Conservation (phyloP, 1,140 invertebrate species). For the Plutomurus gul region DNA sequence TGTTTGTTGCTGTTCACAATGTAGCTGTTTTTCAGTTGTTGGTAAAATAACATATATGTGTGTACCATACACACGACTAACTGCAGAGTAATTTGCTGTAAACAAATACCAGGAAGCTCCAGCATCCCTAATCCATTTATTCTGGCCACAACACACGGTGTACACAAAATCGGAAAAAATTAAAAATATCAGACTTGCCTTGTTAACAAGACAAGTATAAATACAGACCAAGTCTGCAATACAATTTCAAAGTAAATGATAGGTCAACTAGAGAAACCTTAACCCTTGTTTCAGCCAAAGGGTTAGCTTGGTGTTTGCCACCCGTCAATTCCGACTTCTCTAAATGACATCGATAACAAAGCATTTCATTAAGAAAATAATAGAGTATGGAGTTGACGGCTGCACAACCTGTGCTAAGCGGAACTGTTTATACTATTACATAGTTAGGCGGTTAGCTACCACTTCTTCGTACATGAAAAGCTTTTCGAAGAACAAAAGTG, state of each 20-base stretch:
- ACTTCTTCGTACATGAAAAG: too few relatives aligned
- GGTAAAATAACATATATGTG: too few relatives aligned
- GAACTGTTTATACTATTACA: too few relatives aligned
- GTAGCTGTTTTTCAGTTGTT: too few relatives aligned
- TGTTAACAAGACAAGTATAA: not conserved
- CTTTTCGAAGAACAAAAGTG: too few relatives aligned
- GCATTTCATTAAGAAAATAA: conserved; percentile 9
- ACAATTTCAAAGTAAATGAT: conserved; percentile 8
- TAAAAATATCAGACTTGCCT: not conserved
- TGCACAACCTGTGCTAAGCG: not conserved
- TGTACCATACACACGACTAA: too few relatives aligned
- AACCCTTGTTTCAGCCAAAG: not conserved
- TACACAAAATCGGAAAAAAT: not conserved
- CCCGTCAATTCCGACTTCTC: not conserved
- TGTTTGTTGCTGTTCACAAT: too few relatives aligned
- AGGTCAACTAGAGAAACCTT: not conserved
- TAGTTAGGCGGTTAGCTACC: too few relatives aligned
- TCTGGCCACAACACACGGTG: too few relatives aligned
- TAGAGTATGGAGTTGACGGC: not conserved
- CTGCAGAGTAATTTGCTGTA: too few relatives aligned
- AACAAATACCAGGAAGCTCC: too few relatives aligned
- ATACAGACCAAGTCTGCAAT: not conserved
- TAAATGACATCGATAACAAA: conserved; percentile 5
- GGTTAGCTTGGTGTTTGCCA: conserved; percentile 5
- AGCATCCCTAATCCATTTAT: too few relatives aligned